These are phyloP conservation scores for Pseudopodoces humilis DNA, from an alignment of 2,113 vertebrate genomes.

Conservation along the genomic window DNA sequence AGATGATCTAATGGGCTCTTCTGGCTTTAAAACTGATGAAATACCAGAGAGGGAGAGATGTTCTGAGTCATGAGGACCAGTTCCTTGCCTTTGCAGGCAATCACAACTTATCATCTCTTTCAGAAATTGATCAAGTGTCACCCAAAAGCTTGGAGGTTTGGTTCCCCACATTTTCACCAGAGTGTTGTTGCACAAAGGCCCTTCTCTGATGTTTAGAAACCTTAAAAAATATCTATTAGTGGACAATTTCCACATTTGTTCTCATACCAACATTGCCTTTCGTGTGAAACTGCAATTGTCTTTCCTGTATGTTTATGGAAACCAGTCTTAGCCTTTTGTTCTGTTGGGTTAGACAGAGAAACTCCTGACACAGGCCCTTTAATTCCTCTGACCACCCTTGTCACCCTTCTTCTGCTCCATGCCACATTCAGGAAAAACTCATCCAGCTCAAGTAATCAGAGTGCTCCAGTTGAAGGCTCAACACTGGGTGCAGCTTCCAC, in stretches of 20 bases:
- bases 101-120: not conserved
- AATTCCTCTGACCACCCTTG: not conserved
- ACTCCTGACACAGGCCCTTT: not conserved
- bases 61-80: fast-evolving
- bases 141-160: not conserved
- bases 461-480: not conserved
- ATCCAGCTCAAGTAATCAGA: not conserved
- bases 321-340: not conserved
- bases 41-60: not conserved
- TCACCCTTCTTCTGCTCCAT: not conserved
- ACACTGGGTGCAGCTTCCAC: not conserved
- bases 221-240: not conserved
- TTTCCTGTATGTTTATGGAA: not conserved
- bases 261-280: not conserved
- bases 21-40: not conserved
- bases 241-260: not conserved
- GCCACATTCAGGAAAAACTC: not conserved
- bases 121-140: not conserved
- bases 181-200: not conserved
- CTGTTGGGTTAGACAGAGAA: not conserved
- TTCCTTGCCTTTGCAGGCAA: not conserved
- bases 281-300: not conserved
- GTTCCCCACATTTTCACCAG: not conserved
- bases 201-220: not conserved
- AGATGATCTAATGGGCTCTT: not conserved